Conservation (phyloP, 2,797 vertebrate genomes). For the Sebastes umbrosus region DNA sequence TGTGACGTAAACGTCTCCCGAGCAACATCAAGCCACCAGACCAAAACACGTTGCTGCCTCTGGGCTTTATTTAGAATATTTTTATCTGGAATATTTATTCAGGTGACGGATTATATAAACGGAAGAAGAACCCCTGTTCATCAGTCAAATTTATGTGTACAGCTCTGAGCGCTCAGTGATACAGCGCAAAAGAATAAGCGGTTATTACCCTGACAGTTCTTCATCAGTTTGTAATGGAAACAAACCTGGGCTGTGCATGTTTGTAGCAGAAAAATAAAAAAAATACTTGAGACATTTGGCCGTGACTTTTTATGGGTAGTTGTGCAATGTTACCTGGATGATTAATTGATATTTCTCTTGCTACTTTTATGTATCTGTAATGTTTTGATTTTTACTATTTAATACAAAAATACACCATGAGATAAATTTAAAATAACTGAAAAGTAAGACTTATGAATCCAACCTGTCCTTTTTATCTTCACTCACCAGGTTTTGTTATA, state of each 20-base stretch:
- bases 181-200: constrained; percentile 17
- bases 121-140: constrained; percentile 23
- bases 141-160: constrained; percentile 49
- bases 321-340: not conserved
- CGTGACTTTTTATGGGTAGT: not conserved
- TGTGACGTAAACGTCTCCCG: constrained; percentile 60
- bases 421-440: not conserved
- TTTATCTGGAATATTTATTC: constrained; percentile 63
- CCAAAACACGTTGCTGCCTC: constrained; percentile 51
- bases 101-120: constrained; percentile 55
- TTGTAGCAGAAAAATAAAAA: not conserved
- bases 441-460: not conserved
- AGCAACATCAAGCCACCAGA: constrained; percentile 56
- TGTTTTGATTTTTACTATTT: not conserved
- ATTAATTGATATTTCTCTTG: not conserved
- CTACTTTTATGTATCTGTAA: not conserved
- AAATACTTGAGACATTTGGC: not conserved
- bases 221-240: constrained; percentile 28
- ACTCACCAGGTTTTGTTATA: not conserved
- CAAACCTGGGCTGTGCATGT: not conserved
- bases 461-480: not conserved
- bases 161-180: constrained; percentile 7
- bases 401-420: not conserved
- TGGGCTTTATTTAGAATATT: constrained; percentile 66
- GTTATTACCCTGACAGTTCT: constrained; percentile 15